Percentiles rank a stretch among this genome's conserved stretches.
Evolutionary conservation across 2,113 vertebrate species (phyloP).

Genomic region (Odocoileus hemionus): DNA sequence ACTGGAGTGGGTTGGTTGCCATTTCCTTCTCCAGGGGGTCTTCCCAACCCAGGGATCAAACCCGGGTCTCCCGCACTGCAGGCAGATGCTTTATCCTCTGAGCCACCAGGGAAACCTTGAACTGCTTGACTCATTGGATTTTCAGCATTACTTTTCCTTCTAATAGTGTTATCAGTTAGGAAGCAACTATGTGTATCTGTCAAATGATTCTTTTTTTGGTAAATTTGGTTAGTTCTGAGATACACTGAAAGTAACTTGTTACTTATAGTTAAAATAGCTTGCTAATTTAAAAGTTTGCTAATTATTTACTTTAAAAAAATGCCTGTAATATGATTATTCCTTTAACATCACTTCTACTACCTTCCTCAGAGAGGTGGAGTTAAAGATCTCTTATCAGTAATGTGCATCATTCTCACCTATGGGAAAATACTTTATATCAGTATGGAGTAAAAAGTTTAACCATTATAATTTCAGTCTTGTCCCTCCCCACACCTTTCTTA

Average conservation of each 20-base stretch:
- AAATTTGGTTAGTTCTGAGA: neutral
- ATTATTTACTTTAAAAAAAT: neutral
- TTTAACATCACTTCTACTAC: neutral
- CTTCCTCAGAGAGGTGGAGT: neutral
- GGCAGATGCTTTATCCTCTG: too few species aligned
- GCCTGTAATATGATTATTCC: neutral
- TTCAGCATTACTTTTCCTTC: neutral
- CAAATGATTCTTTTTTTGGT: neutral
- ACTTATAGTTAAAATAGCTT: neutral
- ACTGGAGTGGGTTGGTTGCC: too few species aligned
- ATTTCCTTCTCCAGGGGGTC: too few species aligned
- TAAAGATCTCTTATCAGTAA: conserved; percentile 18
- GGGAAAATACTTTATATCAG: neutral
- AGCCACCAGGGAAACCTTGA: neutral
- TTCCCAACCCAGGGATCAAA: too few species aligned
- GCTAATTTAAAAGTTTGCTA: neutral
- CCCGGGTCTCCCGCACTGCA: too few species aligned
- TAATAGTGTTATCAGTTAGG: neutral
- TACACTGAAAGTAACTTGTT: conserved; percentile 1
- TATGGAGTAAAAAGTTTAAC: neutral
- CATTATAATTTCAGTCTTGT: conserved; percentile 17
- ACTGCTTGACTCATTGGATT: neutral
- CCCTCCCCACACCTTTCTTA: neutral
- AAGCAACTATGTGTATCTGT: neutral
- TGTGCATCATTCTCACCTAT: neutral